Evolutionary conservation across 2,888 invertebrate species (phyloP).

Genomic region (Dynastes hyllus): DNA sequence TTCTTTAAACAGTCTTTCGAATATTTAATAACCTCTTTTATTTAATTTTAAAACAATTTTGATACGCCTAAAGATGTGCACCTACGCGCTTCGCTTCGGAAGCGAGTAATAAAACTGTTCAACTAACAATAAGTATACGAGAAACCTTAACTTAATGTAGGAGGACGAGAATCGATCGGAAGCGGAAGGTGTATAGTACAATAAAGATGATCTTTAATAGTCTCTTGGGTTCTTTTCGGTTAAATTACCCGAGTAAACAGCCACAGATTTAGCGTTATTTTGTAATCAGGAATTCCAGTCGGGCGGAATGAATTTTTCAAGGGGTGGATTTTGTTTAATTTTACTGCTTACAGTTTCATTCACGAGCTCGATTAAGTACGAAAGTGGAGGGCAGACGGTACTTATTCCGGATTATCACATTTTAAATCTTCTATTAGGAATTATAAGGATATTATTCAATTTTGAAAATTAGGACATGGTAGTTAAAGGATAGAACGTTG

Average conservation of each 20-base stretch:
- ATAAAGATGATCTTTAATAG: slow-evolving; percentile 52
- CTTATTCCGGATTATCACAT: slow-evolving; percentile 2
- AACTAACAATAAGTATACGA: neutral
- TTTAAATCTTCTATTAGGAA: neutral
- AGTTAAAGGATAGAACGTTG: neutral
- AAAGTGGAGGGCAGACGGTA: slow-evolving; percentile 4
- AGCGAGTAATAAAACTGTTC: neutral
- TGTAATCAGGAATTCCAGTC: slow-evolving; percentile 27
- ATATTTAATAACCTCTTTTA: no score
- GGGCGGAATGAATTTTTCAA: slow-evolving; percentile 18
- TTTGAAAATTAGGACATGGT: neutral
- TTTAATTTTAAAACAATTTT: no score
- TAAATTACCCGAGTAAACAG: slow-evolving; percentile 46
- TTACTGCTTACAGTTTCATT: slow-evolving; percentile 19
- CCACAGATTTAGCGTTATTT: slow-evolving; percentile 38
- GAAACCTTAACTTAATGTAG: slow-evolving; percentile 19
- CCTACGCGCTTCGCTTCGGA: neutral
- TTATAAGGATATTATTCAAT: slow-evolving; percentile 1
- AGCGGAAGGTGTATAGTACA: slow-evolving; percentile 48
- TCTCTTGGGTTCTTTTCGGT: slow-evolving; percentile 48
- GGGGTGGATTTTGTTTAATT: slow-evolving; percentile 34
- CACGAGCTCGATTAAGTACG: slow-evolving; percentile 30
- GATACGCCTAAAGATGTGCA: no score
- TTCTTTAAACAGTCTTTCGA: no score
- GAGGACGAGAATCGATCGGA: slow-evolving; percentile 28